phyloP scores from a whole-genome alignment of 2,797 vertebrate species.

The Acipenser oxyrinchus region DNA sequence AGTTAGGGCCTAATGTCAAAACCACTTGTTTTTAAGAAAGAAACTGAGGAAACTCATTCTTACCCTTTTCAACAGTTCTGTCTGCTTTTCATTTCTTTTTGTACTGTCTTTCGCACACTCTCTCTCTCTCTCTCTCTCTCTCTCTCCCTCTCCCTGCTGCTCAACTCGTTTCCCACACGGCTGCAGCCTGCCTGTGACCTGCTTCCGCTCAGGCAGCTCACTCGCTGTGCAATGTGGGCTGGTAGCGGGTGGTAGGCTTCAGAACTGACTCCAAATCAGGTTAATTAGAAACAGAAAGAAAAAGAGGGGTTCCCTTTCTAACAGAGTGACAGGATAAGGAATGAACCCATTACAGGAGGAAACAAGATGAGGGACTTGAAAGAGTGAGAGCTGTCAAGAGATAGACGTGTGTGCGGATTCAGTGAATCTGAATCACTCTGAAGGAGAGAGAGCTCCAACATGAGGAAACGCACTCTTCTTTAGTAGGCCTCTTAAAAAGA shows the following conservation, averaged over 20 bases:
- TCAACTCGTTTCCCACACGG: neutral
- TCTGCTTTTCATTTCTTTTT: neutral
- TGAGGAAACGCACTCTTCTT: too few relatives aligned
- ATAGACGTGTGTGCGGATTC: conserved; percentile 2
- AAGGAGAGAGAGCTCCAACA: too few relatives aligned
- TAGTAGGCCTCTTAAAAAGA: too few relatives aligned
- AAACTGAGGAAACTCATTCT: too few relatives aligned
- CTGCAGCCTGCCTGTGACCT: conserved; percentile 28
- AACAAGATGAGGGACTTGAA: neutral
- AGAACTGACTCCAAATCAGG: conserved; percentile 19
- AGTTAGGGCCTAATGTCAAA: conserved; percentile 21
- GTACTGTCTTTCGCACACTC: conserved; percentile 1
- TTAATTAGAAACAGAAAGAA: conserved; percentile 34
- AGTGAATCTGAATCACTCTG: neutral
- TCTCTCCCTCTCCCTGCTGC: neutral
- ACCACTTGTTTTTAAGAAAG: conserved; percentile 10
- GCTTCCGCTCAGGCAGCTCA: conserved; percentile 9
- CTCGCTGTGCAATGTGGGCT: conserved; percentile 22
- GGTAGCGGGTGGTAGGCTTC: conserved; percentile 8
- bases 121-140: neutral
- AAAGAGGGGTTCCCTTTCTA: neutral
- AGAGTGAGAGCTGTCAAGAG: conserved; percentile 1
- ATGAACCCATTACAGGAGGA: neutral
- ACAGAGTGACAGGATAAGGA: too few relatives aligned
- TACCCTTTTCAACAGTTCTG: too few relatives aligned